A percentile compares a stretch with the other conserved stretches of the same genome.
These are phyloP conservation scores for Branchipolynoe longqiensis DNA, from an alignment of 2,888 invertebrate species.

Conservation along the genomic window DNA sequence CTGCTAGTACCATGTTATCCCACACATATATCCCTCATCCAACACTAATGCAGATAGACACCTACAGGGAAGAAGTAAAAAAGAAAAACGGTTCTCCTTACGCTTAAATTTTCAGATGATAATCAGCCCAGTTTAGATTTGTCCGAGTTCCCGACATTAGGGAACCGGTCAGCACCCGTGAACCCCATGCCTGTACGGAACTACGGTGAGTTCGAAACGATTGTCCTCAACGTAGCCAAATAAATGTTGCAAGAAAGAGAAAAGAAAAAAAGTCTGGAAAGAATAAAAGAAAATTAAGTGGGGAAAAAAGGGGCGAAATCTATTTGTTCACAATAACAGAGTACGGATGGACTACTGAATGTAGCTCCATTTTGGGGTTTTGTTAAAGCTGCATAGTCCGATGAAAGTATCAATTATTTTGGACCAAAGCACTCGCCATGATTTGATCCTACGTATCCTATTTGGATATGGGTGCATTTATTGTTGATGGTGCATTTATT, in stretches of 20 bases:
- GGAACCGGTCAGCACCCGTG: conserved; percentile 74
- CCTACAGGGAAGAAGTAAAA: too few relatives aligned
- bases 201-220: conserved; percentile 75
- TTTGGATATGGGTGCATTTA: neutral
- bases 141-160: conserved; percentile 80
- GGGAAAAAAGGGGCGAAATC: neutral
- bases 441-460: too few relatives aligned
- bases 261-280: neutral
- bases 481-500: neutral
- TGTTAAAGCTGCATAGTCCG: too few relatives aligned
- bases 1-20: too few relatives aligned
- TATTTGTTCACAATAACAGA: neutral
- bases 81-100: neutral
- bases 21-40: too few relatives aligned
- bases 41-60: too few relatives aligned
- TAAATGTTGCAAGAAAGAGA: neutral
- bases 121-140: conserved; percentile 77
- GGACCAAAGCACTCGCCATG: too few relatives aligned
- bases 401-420: too few relatives aligned
- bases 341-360: conserved; percentile 10
- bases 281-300: neutral
- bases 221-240: neutral
- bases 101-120: conserved; percentile 47
- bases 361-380: conserved; percentile 12
- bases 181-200: conserved; percentile 78